Percentiles rank a stretch among this genome's conserved stretches.
Conservation (phyloP, 2,888 invertebrate genomes). For the Hartigia nigra region DNA sequence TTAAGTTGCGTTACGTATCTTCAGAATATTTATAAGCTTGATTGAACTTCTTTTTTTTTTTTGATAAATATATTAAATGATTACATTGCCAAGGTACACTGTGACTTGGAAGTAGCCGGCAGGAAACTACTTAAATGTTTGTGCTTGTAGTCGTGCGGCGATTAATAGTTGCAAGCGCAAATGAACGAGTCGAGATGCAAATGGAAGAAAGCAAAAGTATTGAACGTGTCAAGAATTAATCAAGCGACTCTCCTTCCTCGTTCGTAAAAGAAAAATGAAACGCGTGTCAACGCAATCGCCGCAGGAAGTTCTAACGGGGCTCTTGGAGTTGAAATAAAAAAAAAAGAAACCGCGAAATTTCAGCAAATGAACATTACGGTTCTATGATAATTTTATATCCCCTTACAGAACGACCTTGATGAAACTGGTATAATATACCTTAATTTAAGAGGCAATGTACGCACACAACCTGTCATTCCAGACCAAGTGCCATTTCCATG, state of each 20-base stretch:
- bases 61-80: not conserved
- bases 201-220: slow-evolving; percentile 49
- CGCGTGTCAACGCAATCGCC: not conserved
- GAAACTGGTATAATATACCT: slow-evolving; percentile 49
- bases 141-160: not conserved
- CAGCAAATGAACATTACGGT: not conserved
- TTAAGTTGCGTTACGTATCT: not conserved
- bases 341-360: not conserved
- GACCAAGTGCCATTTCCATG: slow-evolving; percentile 60
- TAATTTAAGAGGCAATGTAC: slow-evolving; percentile 36
- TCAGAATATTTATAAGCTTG: not conserved
- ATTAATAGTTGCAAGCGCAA: not conserved
- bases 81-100: not conserved
- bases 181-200: slow-evolving; percentile 37
- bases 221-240: slow-evolving; percentile 36
- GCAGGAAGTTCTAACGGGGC: not conserved
- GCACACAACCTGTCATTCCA: slow-evolving; percentile 54
- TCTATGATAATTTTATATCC: not conserved
- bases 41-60: not conserved
- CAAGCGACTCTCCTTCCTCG: not conserved
- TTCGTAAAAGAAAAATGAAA: not conserved
- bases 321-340: not conserved
- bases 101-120: not conserved
- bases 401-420: slow-evolving; percentile 42
- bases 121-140: not conserved